Base-by-base conservation (phyloP, 2,113 vertebrate genomes). In the Poicephalus meyeri region DNA sequence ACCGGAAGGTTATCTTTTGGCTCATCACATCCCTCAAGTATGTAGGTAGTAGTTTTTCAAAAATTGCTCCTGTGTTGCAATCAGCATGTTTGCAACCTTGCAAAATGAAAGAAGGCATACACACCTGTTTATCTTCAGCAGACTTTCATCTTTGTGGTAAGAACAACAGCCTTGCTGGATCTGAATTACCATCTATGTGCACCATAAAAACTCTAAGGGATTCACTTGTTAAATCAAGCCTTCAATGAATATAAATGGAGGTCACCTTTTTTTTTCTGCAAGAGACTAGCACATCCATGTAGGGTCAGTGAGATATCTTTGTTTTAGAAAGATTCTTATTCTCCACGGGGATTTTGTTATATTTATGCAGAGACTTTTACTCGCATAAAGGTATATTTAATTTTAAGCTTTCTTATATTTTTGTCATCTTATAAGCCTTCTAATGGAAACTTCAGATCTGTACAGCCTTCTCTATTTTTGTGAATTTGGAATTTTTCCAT, bases 101-200 rank as follows among this genome's bases (percentile, higher is more conserved):
- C 50, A 68, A 23, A 97, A 93, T 70, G 95, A 87, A 88, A 64
- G 86, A 69, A 89, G 83, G 72, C 16, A 3, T 61, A 21, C 9
- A 10, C 60, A 68, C 58, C 41, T 81, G 50, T 95, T 94, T 44
- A 61, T 96, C 85, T 95, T 94, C 86, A 86, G 61, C 61, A 52
- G 83, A 37, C 60, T 96, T 96, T 96, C 83, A 86, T 96, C 96
- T 96, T n/a, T 93, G 52, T 9, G 7, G 44, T 50, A 46, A 84
- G 77, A 91, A 72, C 41, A 93, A 71, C 60, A 91, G 28, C 47
- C 86, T 84, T 65, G 46, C 86, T 84, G 81, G 66, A 61, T 56
- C 65, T 39, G 82, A 91, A 93, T 93, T 88, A 66, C 88, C 14
- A 6, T 80, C 53, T 68, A 28, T 66, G 70, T 55, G 58, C n/a